These are phyloP conservation scores for Myrmecophaga tridactyla DNA, from an alignment of 2,113 vertebrate genomes.

Conservation along the genomic window DNA sequence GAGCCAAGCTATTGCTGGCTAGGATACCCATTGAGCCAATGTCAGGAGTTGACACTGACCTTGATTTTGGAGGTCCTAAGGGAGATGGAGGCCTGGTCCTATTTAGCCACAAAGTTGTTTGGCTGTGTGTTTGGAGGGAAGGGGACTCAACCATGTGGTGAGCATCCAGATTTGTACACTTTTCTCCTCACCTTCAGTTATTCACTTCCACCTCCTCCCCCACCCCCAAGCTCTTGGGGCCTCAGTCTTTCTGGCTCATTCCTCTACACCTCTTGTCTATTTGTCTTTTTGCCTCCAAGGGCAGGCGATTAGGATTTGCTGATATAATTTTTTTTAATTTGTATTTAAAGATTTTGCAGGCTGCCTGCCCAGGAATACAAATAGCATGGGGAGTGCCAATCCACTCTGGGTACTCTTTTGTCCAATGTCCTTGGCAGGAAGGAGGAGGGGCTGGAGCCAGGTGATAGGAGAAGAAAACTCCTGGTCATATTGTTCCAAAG, in stretches of 20 bases:
- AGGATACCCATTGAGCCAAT: background rate
- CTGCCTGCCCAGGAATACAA: constrained; percentile 67
- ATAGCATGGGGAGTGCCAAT: constrained; percentile 22
- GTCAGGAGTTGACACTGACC: constrained; percentile 28
- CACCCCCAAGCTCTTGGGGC: background rate
- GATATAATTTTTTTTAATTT: constrained; percentile 60
- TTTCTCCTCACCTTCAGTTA: background rate
- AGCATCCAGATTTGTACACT: background rate
- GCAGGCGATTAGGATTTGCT: constrained; percentile 44
- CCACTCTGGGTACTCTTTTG: background rate
- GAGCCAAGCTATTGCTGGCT: background rate
- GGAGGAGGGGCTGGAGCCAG: background rate
- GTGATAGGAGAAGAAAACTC: background rate
- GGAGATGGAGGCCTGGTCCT: background rate
- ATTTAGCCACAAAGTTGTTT: background rate
- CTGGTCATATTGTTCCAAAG: background rate
- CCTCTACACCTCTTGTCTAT: constrained; percentile 46
- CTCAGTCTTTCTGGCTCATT: constrained; percentile 18
- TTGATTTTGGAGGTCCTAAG: constrained; percentile 36
- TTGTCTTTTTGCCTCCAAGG: constrained; percentile 56
- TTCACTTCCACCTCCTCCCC: background rate
- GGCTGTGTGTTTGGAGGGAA: background rate
- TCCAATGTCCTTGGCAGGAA: background rate
- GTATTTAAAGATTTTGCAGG: constrained; percentile 68
- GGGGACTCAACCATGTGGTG: background rate